Evolutionary conservation across 2,888 invertebrate species (phyloP), one percentile per base, ranked within the genome.

Genomic region (Anagyrus pseudococci): DNA sequence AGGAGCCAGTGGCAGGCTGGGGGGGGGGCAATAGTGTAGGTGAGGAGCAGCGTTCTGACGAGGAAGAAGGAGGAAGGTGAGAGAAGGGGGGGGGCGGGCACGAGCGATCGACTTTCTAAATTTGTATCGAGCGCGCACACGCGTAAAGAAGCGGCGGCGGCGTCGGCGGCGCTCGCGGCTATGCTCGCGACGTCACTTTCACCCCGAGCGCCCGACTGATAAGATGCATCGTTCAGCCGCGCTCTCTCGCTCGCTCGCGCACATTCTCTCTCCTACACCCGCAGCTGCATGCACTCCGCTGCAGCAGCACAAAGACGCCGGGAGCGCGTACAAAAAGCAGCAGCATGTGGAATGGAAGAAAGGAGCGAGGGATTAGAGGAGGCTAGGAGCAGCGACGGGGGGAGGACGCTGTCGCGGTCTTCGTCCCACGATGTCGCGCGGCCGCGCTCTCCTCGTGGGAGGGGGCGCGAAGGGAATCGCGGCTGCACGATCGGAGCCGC

Each of bases 101-200:
- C 56, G 58, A 60, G 49, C 69, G 69, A 71, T 72, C 69, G 73
- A 71, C 77, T 78, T 78, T 78, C 78, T 78, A 78, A 78, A 78
- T 76, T 77, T 73, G 74, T 74, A 75, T 75, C 71, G 72, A 72
- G 70, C 52, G 46, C 59, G 4, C n/a, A 17, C 40, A 56, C 55
- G 56, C n/a, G 29, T 10, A 17, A 23, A 2, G 33, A 22, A 25
- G 7, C 15, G 46, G 13, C 10, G 23, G 17, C 20, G 23, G 6
- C 20, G n/a, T 1, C n/a, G 40, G 58, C 63, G 63, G n/a, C n/a
- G n/a, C n/a, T n/a, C n/a, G n/a, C n/a, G n/a, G n/a, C n/a, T n/a
- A n/a, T n/a, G n/a, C n/a, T n/a, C 20, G 6, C 44, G 20, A 44
- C 71, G 68, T 75, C 75, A 77, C 77, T 77, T 77, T 77, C 77